Base-by-base conservation (phyloP, 2,888 invertebrate genomes). In the Aethes cnicana region DNA sequence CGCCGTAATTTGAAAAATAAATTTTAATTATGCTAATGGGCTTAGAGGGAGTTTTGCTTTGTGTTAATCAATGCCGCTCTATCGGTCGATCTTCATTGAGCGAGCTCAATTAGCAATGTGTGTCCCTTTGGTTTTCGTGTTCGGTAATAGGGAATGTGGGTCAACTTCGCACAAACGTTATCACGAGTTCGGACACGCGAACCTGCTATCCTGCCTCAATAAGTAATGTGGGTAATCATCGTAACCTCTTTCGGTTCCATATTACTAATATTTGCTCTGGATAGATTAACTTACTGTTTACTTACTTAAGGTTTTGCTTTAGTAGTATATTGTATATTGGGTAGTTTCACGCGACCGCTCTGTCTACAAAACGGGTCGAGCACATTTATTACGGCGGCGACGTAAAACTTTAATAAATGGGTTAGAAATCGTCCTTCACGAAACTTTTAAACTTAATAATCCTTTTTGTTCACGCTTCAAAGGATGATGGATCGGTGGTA, bases 401-500 rank as follows among this genome's bases (percentile, higher is more conserved):
- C 39, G 39, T 52, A 44, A 46, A 52, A 32, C 9, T 16, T n/a
- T n/a, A n/a, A n/a, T n/a, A n/a, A n/a, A n/a, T n/a, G n/a, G n/a
- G n/a, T n/a, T n/a, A n/a, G n/a, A n/a, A n/a, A n/a, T n/a, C n/a
- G n/a, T n/a, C n/a, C n/a, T 62, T 61, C 62, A 62, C 66, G 63
- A 63, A 61, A 64, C 63, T 62, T 72, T 75, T 72, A n/a, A n/a
- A n/a, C n/a, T n/a, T n/a, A 72, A 73, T 71, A 77, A 74, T 73
- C 65, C 69, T 81, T 76, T 83, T 76, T 86, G 77, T 86, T 79
- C 73, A 79, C 75, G 85, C 84, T 66, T 61, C 72, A 54, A 76
- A 90, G 90, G 86, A 87, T 74, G 90, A 90, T 68, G 90, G 90
- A 81, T 89, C 88, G 63, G 81, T 90, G 89, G 90, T 90, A 72